Conservation (phyloP, 1,140 invertebrate genomes). For the Nephotettix cincticeps region DNA sequence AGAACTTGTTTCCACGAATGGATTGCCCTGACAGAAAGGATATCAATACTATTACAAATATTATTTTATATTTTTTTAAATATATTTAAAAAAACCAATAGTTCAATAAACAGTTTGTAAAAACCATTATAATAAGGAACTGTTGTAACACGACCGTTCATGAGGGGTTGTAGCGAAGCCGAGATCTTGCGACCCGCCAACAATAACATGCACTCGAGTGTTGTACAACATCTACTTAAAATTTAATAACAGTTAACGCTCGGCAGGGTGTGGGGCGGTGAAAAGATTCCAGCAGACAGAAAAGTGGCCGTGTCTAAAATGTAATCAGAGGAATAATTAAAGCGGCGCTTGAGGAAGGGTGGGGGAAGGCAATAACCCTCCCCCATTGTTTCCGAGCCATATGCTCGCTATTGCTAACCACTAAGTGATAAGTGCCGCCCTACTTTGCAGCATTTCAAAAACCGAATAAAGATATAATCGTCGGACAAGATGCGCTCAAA, state of each 20-base stretch:
- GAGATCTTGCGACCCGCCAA: neutral
- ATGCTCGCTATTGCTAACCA: constrained; percentile 7
- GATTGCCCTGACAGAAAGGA: no score
- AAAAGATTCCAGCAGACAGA: neutral
- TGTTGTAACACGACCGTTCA: no score
- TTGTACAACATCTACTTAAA: constrained; percentile 1
- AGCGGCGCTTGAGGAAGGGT: neutral
- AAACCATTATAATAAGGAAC: no score
- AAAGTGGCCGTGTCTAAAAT: constrained; percentile 10
- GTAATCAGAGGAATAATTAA: constrained; percentile 12
- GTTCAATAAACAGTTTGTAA: no score
- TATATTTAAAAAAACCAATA: no score
- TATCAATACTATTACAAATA: no score
- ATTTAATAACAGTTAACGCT: constrained; percentile 10
- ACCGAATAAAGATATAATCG: constrained; percentile 10
- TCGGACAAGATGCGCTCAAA: constrained; percentile 1
- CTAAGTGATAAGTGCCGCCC: constrained; percentile 1
- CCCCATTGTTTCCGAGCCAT: constrained; percentile 2
- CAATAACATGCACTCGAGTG: neutral
- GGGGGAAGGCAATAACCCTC: neutral
- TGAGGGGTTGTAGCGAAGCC: no score
- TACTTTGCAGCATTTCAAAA: constrained; percentile 12
- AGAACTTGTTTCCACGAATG: no score
- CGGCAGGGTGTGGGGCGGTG: neutral
- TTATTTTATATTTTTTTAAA: no score